phyloP scores from a whole-genome alignment of 1,140 invertebrate species.

The Papilio xuthus region DNA sequence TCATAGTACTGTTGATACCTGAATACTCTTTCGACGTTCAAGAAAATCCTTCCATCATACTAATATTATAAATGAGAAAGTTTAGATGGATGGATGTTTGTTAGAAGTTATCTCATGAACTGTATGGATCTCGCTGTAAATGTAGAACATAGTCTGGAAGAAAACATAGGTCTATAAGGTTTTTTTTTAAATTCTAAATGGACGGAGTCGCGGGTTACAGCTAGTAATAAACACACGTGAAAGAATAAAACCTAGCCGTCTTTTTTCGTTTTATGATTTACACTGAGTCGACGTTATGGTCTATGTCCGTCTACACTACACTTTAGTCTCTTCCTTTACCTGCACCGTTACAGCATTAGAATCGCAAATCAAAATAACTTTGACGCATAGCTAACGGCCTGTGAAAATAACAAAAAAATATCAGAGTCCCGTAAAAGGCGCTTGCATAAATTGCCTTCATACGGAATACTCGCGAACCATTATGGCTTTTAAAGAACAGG shows the following conservation, averaged over 20 bases:
- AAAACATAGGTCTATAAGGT: too few species aligned
- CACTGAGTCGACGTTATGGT: not conserved
- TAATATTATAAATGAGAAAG: too few species aligned
- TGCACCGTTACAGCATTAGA: conserved; percentile 31
- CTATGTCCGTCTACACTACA: not conserved
- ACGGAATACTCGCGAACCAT: not conserved
- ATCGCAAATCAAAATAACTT: conserved; percentile 32
- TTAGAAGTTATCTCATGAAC: too few species aligned
- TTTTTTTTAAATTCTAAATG: too few species aligned
- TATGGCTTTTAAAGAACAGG: not conserved
- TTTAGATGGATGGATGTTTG: too few species aligned
- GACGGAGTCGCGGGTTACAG: too few species aligned
- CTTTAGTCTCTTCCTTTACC: conserved; percentile 10
- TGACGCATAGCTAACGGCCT: conserved; percentile 33
- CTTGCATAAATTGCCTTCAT: conserved; percentile 22
- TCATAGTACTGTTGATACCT: not conserved
- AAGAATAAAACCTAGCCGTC: not conserved
- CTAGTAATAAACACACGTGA: not conserved
- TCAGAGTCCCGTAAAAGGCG: conserved; percentile 31
- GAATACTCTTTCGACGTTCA: too few species aligned
- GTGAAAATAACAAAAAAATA: conserved; percentile 35
- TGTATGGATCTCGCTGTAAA: too few species aligned
- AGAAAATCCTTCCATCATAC: too few species aligned
- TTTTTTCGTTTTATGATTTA: not conserved
- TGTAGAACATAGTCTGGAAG: too few species aligned